phyloP scores from a whole-genome alignment of 30 jellyfish, hydroid and myxozoan species.

The Rhopilema esculentum region DNA sequence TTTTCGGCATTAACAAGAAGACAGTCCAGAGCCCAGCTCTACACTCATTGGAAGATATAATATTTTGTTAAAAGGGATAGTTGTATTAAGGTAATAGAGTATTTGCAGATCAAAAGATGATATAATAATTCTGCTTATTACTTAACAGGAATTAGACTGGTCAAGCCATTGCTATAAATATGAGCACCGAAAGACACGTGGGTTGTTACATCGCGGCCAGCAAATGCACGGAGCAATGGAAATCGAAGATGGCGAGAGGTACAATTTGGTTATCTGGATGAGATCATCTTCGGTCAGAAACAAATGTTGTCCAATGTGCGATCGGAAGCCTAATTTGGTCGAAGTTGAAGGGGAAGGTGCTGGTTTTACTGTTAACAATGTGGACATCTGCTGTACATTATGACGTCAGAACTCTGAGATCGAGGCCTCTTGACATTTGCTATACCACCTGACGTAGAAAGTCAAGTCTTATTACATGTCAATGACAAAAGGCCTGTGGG shows the following conservation, averaged over 20 bases:
- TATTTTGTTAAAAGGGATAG: too few relatives aligned
- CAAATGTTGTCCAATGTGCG: conserved; percentile 90
- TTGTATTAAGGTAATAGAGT: too few relatives aligned
- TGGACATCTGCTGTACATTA: conserved; percentile 65
- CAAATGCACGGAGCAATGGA: conserved; percentile 98
- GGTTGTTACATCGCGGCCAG: conserved; percentile 87
- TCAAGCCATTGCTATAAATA: conserved; percentile 39
- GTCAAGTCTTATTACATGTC: too few relatives aligned
- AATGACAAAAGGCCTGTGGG: too few relatives aligned
- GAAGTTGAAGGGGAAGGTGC: conserved; percentile 83
- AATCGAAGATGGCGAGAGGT: conserved; percentile 78
- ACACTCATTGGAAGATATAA: too few relatives aligned
- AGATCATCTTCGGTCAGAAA: conserved; percentile 85
- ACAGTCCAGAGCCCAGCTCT: too few relatives aligned
- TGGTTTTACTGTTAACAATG: conserved; percentile 66
- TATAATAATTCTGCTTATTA: too few relatives aligned
- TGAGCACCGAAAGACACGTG: conserved; percentile 55
- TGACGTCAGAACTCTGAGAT: not conserved
- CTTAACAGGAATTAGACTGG: conserved; percentile 51
- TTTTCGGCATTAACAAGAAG: too few relatives aligned
- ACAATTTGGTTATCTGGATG: conserved; percentile 89
- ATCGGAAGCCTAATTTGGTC: conserved; percentile 68
- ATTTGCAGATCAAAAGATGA: too few relatives aligned
- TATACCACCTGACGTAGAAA: not conserved
- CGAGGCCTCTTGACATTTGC: too few relatives aligned